Conservation (phyloP, 2,113 vertebrate genomes). For the Chaenogobius annularis region DNA sequence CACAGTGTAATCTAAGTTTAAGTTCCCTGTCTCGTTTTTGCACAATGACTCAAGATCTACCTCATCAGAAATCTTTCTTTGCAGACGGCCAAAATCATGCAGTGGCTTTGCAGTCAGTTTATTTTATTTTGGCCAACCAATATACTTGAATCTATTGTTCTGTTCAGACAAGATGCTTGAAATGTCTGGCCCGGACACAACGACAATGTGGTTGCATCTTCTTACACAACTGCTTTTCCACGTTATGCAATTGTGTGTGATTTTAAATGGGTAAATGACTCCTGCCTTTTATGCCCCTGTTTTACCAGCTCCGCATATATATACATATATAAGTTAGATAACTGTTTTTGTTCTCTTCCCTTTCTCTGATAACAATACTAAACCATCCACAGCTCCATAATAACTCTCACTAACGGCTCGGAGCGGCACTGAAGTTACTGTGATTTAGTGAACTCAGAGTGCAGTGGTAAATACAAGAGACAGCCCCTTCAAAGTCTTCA, state of each 20-base stretch:
- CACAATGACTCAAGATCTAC: too few relatives aligned
- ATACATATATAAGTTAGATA: conserved; percentile 16
- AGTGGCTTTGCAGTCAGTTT: too few relatives aligned
- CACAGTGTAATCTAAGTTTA: too few relatives aligned
- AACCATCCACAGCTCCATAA: conserved; percentile 16
- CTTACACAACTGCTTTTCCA: background rate
- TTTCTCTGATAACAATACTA: conserved; percentile 15
- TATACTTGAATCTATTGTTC: too few relatives aligned
- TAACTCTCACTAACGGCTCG: conserved; percentile 25
- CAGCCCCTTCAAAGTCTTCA: conserved; percentile 45
- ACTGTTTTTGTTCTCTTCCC: conserved; percentile 25
- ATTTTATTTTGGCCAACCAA: too few relatives aligned
- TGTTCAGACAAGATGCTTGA: too few relatives aligned
- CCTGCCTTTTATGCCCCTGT: background rate
- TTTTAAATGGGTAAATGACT: background rate
- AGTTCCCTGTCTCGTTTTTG: too few relatives aligned
- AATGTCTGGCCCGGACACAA: too few relatives aligned
- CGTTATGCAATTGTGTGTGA: background rate
- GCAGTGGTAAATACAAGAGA: conserved; percentile 54
- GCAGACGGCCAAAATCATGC: too few relatives aligned
- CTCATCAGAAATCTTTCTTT: too few relatives aligned
- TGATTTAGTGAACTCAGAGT: conserved; percentile 42
- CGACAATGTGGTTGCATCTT: too few relatives aligned
- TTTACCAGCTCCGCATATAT: conserved; percentile 11
- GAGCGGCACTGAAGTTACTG: conserved; percentile 20